Percentiles rank a stretch among this genome's conserved stretches.
Evolutionary conservation across 2,113 vertebrate species (phyloP).

Genomic region (Chaetodon auriga): DNA sequence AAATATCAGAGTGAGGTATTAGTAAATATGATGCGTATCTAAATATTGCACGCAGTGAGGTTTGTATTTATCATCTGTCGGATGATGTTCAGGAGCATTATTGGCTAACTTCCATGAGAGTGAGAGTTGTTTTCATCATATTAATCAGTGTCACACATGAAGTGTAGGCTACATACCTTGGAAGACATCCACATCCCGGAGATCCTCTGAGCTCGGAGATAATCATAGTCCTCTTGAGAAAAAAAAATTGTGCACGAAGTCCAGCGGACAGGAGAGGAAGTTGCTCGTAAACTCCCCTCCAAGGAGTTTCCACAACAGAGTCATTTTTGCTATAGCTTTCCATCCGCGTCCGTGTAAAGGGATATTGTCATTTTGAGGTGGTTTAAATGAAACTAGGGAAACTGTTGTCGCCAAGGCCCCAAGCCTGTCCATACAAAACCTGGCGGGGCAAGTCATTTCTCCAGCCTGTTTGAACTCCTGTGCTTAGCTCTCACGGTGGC

Average conservation of each 20-base stretch:
- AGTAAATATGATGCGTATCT: neutral
- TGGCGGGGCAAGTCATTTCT: conserved; percentile 69
- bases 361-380: conserved; percentile 83
- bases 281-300: conserved; percentile 57
- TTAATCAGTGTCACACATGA: conserved; percentile 22
- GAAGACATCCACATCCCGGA: conserved; percentile 74
- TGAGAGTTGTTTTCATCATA: conserved; percentile 22
- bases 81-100: neutral
- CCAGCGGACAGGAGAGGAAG: conserved; percentile 70
- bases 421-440: conserved; percentile 70
- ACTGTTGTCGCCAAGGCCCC: conserved; percentile 65
- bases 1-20: neutral
- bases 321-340: conserved; percentile 78
- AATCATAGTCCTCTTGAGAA: conserved; percentile 73
- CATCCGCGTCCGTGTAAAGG: conserved; percentile 82
- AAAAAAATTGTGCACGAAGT: conserved; percentile 73
- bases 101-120: neutral
- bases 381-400: conserved; percentile 74
- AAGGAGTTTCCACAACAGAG: conserved; percentile 71
- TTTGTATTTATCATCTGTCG: neutral
- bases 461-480: conserved; percentile 70
- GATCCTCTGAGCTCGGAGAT: conserved; percentile 74
- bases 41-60: neutral
- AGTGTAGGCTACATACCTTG: conserved; percentile 73
- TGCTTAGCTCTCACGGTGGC: conserved; percentile 74